Percentiles rank a stretch among this genome's conserved stretches.
phyloP scores from a whole-genome alignment of 2,888 invertebrate species.

The Conomelus anceps region DNA sequence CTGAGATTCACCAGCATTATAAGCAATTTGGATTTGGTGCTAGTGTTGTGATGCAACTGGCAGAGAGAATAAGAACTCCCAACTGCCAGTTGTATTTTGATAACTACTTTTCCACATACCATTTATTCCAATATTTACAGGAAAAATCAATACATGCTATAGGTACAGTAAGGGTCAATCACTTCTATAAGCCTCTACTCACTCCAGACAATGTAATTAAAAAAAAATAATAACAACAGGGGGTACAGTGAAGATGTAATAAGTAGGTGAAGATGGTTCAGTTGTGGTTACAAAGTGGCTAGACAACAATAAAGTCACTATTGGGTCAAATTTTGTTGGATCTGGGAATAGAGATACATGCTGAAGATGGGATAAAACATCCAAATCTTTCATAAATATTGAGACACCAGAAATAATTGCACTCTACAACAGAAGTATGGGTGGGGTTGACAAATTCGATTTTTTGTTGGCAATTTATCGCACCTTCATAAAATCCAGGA shows the following conservation, averaged over 20 bases:
- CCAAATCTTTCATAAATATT: constrained; percentile 17
- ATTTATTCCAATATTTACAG: constrained; percentile 15
- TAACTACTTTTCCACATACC: constrained; percentile 22
- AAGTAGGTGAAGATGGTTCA: constrained; percentile 16
- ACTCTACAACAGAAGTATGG: constrained; percentile 26
- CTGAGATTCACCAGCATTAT: background rate
- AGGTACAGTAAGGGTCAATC: constrained; percentile 20
- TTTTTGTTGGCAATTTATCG: constrained; percentile 24
- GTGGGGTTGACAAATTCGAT: constrained; percentile 28
- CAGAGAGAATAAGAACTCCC: constrained; percentile 5
- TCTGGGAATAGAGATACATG: constrained; percentile 13
- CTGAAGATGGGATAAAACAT: constrained; percentile 23
- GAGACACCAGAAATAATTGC: constrained; percentile 22
- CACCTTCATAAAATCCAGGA: constrained; percentile 17
- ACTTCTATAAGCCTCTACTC: constrained; percentile 18
- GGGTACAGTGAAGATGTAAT: constrained; percentile 11
- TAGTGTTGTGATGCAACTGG: constrained; percentile 2
- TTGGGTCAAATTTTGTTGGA: constrained; percentile 25
- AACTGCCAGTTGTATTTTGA: constrained; percentile 20
- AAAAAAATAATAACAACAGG: constrained; percentile 17
- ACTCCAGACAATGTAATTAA: constrained; percentile 13
- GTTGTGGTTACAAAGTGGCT: constrained; percentile 26
- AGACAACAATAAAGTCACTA: constrained; percentile 19
- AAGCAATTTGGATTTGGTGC: constrained; percentile 2
- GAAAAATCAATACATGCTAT: constrained; percentile 7